phyloP scores from a whole-genome alignment of 1,140 invertebrate species.

The Orussus abietinus region DNA sequence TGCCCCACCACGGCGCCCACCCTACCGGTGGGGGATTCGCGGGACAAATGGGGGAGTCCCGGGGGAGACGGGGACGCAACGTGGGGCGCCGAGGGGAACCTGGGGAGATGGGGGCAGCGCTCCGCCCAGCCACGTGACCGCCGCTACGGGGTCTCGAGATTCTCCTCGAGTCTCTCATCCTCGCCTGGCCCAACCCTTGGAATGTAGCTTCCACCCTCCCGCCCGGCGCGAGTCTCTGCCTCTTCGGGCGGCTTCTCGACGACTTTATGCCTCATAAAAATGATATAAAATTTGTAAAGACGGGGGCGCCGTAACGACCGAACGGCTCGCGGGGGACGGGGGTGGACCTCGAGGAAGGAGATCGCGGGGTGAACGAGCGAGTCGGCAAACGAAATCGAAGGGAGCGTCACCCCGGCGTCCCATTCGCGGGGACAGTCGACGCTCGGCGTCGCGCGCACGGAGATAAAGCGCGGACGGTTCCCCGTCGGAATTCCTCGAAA shows the following conservation, averaged over 20 bases:
- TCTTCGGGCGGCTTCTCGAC: constrained; percentile 39
- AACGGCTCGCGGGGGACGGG: constrained; percentile 30
- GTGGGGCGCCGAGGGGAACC: no score
- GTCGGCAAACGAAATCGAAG: constrained; percentile 22
- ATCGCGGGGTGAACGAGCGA: constrained; percentile 1
- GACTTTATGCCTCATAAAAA: constrained; percentile 54
- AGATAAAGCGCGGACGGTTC: constrained; percentile 32
- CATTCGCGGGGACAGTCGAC: constrained; percentile 25
- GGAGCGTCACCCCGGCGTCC: constrained; percentile 8
- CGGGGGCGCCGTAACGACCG: constrained; percentile 43
- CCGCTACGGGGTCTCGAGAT: no score
- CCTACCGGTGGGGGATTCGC: constrained; percentile 12
- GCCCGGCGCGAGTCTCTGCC: constrained; percentile 11
- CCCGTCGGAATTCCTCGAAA: constrained; percentile 25
- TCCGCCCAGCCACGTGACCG: constrained; percentile 42
- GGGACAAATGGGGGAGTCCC: constrained; percentile 23
- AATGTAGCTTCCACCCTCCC: background rate
- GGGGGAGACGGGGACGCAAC: no score
- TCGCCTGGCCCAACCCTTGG: no score
- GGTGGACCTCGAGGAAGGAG: constrained; percentile 1
- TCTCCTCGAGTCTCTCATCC: no score
- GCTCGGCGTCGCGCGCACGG: constrained; percentile 20
- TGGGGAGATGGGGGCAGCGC: no score
- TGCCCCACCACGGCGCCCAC: constrained; percentile 8
- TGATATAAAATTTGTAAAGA: constrained; percentile 55